Evolutionary conservation across 2,113 vertebrate genomes (phyloP).

Genomic region (Cathartes aura): DNA sequence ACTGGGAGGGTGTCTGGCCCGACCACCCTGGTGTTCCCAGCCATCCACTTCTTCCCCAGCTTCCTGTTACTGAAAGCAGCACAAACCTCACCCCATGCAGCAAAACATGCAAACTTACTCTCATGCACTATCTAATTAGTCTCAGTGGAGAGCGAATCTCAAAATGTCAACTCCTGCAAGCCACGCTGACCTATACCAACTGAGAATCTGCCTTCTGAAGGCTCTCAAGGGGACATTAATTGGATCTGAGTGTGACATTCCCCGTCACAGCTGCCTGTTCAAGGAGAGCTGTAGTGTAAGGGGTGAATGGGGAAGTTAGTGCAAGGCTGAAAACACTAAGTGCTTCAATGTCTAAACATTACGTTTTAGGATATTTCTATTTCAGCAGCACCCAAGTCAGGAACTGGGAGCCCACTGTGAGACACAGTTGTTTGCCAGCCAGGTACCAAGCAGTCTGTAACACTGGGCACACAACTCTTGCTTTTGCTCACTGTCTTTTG

Average conservation of each 20-base stretch:
- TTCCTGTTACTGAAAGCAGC: not conserved
- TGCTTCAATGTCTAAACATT: not conserved
- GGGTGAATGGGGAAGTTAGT: not conserved
- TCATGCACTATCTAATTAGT: not conserved
- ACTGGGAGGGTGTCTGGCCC: fast-evolving
- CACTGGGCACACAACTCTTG: not conserved
- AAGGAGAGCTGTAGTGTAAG: not conserved
- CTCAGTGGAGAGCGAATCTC: not conserved
- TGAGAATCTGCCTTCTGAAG: not conserved
- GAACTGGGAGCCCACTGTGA: not conserved
- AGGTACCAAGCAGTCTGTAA: not conserved
- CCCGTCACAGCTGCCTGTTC: not conserved
- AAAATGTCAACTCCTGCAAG: conserved; percentile 27
- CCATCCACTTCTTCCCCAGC: not conserved
- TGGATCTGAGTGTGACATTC: not conserved
- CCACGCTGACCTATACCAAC: not conserved
- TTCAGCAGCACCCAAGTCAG: not conserved
- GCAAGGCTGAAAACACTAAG: not conserved
- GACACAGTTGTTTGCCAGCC: not conserved
- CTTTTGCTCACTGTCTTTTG: not conserved
- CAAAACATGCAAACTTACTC: not conserved
- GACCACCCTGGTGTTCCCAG: not conserved
- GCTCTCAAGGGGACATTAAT: not conserved
- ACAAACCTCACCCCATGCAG: fast-evolving
- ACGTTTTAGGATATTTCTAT: not conserved